Conservation (phyloP, 1,140 invertebrate genomes). For the Oscheius sp. region DNA sequence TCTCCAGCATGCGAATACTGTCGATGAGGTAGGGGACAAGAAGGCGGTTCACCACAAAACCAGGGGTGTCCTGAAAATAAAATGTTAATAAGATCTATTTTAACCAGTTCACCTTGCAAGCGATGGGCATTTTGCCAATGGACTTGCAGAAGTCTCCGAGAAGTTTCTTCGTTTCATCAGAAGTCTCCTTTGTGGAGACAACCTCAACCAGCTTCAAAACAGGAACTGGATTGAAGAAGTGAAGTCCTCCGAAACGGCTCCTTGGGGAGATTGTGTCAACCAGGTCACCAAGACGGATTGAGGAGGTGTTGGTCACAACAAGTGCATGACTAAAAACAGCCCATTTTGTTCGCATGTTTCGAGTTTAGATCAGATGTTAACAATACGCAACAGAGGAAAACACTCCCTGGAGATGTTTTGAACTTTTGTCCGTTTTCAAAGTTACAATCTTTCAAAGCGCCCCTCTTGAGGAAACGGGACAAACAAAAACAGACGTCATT, state of each 20-base stretch:
- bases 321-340: constrained; percentile 52
- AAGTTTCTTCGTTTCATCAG: constrained; percentile 72
- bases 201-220: constrained; percentile 77
- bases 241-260: constrained; percentile 75
- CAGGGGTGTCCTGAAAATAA: constrained; percentile 72
- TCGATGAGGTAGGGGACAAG: constrained; percentile 76
- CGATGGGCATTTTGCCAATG: constrained; percentile 76
- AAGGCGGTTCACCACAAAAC: constrained; percentile 81
- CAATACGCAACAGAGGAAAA: no score
- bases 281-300: constrained; percentile 79
- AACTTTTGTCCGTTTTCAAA: no score
- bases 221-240: constrained; percentile 89
- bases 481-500: no score
- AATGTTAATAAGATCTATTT: not conserved
- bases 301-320: constrained; percentile 85
- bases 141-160: constrained; percentile 76
- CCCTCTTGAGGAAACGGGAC: no score
- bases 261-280: constrained; percentile 66
- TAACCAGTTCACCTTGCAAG: constrained; percentile 72
- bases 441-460: no score
- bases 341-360: no score
- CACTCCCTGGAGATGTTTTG: no score
- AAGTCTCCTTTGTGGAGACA: constrained; percentile 67
- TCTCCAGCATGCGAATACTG: constrained; percentile 74
- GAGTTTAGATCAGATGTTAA: no score